Base-by-base conservation (phyloP, 1,140 invertebrate genomes). In the Drosophila mauritiana region DNA sequence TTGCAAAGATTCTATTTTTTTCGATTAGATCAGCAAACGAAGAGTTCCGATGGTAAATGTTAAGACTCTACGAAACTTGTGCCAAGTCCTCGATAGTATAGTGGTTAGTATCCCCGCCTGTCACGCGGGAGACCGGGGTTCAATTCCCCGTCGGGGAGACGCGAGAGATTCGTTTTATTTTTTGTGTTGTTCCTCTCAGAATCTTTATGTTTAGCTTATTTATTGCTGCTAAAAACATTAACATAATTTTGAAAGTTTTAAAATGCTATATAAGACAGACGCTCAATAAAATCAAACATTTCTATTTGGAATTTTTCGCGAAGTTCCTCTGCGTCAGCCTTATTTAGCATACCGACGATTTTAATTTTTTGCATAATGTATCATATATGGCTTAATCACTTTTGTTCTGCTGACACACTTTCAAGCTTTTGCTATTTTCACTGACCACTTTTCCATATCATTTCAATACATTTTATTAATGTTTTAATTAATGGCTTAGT, bases 101-200 rank as follows among this genome's bases (percentile, higher is more conserved):
- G 91, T 93, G 92, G 91, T 93, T 57, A 93, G 92, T 93, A 93
- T 93, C 92, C 92, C 92, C 93, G 92, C 92, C 92, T 93, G 92
- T 93, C 92, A 93, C 92, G 93, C 92, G 93, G 92, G 92, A 93
- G 93, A 93, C 92, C 92, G 92, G 92, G 92, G 92, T 93, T 93
- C 92, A 92, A 93, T 92, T 93, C 92, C 92, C 92, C 92, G 93
- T 90, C 92, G 92, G 93, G 92, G 91, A 93, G 92, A 12, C 31
- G 6, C n/a, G n/a, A 45, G 13, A 4, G 8, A 17, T 2, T 31
- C 31, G 31, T 27, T n/a, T 45, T 8, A 12, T 22, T 57, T 25
- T 27, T 39, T 58, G 58, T 17, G 20, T 22, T 20, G 0, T 61
- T 54, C 17, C 37, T 20, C 20, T 31, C 11, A 63, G 25, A 65